A percentile compares a stretch with the other conserved stretches of the same genome.
Conservation (phyloP, 23 tunicate genomes). For the Halocynthia aurantium region DNA sequence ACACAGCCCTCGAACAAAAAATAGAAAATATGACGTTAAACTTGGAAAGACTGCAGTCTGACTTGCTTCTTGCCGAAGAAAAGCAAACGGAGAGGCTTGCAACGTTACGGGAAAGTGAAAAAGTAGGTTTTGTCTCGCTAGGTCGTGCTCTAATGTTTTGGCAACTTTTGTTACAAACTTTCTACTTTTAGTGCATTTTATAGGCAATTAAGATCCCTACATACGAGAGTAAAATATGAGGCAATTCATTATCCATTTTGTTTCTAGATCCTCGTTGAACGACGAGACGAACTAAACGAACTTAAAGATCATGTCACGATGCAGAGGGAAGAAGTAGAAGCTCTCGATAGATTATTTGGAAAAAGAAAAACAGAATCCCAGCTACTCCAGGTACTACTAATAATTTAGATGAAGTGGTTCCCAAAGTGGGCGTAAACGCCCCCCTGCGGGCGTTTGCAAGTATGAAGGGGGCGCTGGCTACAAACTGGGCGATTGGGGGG, state of each 20-base stretch:
- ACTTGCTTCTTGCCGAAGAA: constrained; percentile 78
- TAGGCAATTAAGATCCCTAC: neutral
- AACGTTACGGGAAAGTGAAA: constrained; percentile 82
- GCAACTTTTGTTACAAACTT: neutral
- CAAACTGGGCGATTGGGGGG: too few relatives aligned
- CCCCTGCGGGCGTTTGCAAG: too few relatives aligned
- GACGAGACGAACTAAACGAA: constrained; percentile 60
- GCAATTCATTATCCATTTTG: neutral
- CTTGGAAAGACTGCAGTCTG: constrained; percentile 78
- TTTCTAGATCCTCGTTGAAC: constrained; percentile 51
- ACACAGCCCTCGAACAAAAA: constrained; percentile 78
- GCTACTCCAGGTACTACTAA: constrained; percentile 74
- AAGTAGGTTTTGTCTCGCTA: constrained; percentile 28
- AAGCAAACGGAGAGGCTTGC: constrained; percentile 79
- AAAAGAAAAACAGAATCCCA: constrained; percentile 84
- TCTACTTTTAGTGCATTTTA: neutral
- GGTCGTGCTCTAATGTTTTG: too few relatives aligned
- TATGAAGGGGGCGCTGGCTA: too few relatives aligned
- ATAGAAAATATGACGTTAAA: constrained; percentile 79
- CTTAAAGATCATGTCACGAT: constrained; percentile 61
- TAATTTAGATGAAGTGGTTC: too few relatives aligned
- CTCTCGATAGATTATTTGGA: constrained; percentile 76
- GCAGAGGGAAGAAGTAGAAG: constrained; percentile 74
- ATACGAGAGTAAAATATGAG: neutral
- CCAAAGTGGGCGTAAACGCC: too few relatives aligned